Evolutionary conservation across 2,113 vertebrate species (phyloP), one percentile per base, ranked within the genome.

Genomic region (Ranitomeya imitator): DNA sequence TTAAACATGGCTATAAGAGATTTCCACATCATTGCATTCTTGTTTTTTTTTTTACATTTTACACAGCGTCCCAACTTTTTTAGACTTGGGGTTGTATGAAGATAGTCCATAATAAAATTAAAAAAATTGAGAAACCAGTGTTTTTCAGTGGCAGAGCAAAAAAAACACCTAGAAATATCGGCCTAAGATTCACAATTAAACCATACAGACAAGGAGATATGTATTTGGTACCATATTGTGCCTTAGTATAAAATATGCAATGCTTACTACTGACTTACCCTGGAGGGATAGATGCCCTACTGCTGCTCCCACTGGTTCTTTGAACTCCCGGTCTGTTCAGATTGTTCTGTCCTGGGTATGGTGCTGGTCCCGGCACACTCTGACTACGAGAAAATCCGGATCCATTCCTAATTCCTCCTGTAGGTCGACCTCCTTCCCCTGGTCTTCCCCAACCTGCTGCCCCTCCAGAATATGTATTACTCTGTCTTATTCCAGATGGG

Each of bases 251-350:
- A 31, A 60, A 59, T 60, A 9, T 52, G 15, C 16, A 26, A 14
- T 31, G 54, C 31, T 60, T 16, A 26, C 60, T 80, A 81, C 18
- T 18, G 51, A 74, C 93, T 97, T 96, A 98, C 98, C 98, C 98
- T 0, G 97, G 95, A 23, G 97, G 97, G 51, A 98, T 95, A 7
- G 96, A 73, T 87, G 97, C 95, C 87, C 97, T 95, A 81, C 94
- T 90, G 1, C 95, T 93, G 57, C 95, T 92, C 52, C 96, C 91
- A 7, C 95, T 91, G 65, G 95, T 94, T 12, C 96, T 94, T 92
- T 97, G 97, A 0, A 96, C 96, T 82, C 98, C 96, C 0, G 97
- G 98, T 31, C 96, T 94, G 94, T 98, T 99, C 92, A 99, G 95
- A 93, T 99, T 98, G 94, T 98, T 99, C 93, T 98, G 97, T 6